phyloP scores from a whole-genome alignment of 2,113 vertebrate species.

The Montifringilla adamsi region DNA sequence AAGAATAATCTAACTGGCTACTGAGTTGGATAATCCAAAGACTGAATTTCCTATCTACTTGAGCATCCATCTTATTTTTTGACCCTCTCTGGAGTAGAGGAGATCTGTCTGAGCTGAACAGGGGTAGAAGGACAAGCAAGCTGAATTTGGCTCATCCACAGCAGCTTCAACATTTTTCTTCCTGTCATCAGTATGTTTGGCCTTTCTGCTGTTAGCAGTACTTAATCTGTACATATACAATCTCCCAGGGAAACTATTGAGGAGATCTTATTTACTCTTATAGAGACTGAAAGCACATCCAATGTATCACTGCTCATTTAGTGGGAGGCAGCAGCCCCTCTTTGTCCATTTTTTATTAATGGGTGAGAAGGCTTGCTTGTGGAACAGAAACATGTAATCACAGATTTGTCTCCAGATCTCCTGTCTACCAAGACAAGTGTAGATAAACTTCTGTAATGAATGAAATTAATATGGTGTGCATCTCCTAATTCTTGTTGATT shows the following conservation, averaged over 20 bases:
- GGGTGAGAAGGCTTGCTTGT: not conserved
- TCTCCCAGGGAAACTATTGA: not conserved
- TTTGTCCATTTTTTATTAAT: not conserved
- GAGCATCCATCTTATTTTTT: not conserved
- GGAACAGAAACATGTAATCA: not conserved
- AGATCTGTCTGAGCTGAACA: not conserved
- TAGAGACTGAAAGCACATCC: not conserved
- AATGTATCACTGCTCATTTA: not conserved
- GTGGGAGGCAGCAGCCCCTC: not conserved
- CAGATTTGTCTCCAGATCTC: not conserved
- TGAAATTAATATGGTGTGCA: not conserved
- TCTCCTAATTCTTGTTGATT: not conserved
- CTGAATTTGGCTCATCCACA: not conserved
- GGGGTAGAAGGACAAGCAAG: not conserved
- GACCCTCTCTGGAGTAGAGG: not conserved
- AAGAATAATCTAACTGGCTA: not conserved
- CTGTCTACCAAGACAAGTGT: not conserved
- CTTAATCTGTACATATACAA: not conserved
- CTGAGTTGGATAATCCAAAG: not conserved
- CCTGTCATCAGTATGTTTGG: not conserved
- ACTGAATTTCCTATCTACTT: not conserved
- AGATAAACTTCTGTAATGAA: not conserved
- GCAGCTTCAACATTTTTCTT: not conserved
- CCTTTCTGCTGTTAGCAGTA: not conserved
- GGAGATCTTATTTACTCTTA: not conserved